Conservation (phyloP, 2,113 vertebrate species). For the Pandion haliaetus region DNA sequence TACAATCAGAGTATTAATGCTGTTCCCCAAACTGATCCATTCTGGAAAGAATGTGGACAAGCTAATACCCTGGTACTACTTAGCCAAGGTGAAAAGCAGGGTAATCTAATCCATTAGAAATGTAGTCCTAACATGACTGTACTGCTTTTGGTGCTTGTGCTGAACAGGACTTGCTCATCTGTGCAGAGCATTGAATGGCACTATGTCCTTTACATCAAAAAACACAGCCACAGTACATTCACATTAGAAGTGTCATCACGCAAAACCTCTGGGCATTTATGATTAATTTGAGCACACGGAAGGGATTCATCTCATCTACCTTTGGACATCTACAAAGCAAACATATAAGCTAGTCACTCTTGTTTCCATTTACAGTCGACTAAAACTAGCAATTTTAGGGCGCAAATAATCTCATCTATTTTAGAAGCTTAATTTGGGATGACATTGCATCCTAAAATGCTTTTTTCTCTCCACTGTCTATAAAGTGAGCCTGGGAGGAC, state of each 20-base stretch:
- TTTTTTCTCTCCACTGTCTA: background rate
- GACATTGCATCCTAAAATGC: background rate
- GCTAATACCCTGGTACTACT: background rate
- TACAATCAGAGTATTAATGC: background rate
- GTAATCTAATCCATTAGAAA: background rate
- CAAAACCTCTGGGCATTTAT: background rate
- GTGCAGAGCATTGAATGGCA: background rate
- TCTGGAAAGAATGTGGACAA: background rate
- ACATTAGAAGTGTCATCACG: background rate
- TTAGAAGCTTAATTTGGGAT: background rate
- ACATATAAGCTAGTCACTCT: background rate
- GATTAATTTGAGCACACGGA: background rate
- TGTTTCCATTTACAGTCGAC: background rate
- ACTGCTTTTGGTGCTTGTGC: background rate
- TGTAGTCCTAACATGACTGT: background rate
- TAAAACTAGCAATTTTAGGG: background rate
- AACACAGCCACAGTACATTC: background rate
- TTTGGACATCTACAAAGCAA: background rate
- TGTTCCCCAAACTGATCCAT: background rate
- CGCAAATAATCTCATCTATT: background rate
- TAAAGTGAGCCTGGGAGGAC: background rate
- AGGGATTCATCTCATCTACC: background rate
- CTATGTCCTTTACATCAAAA: background rate
- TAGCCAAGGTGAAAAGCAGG: background rate
- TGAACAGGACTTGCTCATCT: background rate